Conservation (phyloP, 2,797 vertebrate genomes). For the Rhinella marina region DNA sequence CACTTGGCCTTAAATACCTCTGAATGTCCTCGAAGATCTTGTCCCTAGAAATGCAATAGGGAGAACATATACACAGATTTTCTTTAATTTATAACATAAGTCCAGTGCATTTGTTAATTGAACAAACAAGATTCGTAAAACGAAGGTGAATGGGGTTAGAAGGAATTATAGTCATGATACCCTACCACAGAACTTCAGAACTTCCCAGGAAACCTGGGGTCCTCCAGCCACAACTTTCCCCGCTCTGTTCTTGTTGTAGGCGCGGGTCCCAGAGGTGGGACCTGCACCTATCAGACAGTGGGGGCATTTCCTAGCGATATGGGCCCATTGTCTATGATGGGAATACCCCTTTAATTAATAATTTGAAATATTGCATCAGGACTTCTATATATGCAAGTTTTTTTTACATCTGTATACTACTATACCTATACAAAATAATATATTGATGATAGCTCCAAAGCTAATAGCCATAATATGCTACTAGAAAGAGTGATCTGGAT, state of each 20-base stretch:
- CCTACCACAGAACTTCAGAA: background rate
- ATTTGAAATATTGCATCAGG: background rate
- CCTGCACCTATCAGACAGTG: too few relatives aligned
- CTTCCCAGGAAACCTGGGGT: too few relatives aligned
- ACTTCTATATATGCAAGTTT: background rate
- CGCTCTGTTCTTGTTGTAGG: too few relatives aligned
- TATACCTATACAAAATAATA: background rate
- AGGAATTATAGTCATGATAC: background rate
- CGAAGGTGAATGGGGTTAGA: background rate
- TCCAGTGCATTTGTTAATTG: background rate
- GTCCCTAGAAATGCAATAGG: conserved; percentile 73
- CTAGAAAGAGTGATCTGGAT: background rate
- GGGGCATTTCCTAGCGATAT: too few relatives aligned
- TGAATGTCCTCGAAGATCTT: conserved; percentile 87
- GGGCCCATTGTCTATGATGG: too few relatives aligned
- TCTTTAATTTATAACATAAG: background rate
- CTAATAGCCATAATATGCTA: background rate
- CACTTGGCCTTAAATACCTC: conserved; percentile 78
- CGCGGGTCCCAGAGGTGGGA: too few relatives aligned
- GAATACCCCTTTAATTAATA: too few relatives aligned
- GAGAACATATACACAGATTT: conserved; percentile 27
- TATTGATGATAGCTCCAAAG: background rate
- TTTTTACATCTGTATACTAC: background rate
- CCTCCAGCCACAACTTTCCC: too few relatives aligned
- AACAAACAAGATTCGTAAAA: background rate